Evolutionary conservation across 2,888 invertebrate genomes (phyloP).

Genomic region (Frankliniella intonsa): DNA sequence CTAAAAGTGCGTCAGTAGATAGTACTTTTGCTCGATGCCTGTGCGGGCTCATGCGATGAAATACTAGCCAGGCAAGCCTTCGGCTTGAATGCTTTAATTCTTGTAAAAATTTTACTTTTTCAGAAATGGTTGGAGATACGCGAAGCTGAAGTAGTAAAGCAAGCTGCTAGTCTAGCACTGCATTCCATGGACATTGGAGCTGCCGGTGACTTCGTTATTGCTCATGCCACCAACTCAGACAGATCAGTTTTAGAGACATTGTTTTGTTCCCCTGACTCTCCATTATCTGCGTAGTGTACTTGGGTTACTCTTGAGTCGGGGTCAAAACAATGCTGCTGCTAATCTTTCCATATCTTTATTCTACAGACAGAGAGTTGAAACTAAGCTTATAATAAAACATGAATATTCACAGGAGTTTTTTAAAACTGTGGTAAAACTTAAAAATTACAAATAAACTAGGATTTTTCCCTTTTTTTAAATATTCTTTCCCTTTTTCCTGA

Average conservation of each 20-base stretch:
- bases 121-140: background rate
- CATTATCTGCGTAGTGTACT: too few relatives aligned
- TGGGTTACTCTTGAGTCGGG: too few relatives aligned
- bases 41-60: background rate
- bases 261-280: too few relatives aligned
- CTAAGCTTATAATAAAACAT: background rate
- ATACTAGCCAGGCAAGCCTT: background rate
- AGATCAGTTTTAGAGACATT: too few relatives aligned
- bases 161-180: background rate
- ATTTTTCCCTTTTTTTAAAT: conserved; percentile 83
- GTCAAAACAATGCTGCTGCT: too few relatives aligned
- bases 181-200: background rate
- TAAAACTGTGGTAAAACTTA: too few relatives aligned
- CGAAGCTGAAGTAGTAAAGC: background rate
- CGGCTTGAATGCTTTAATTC: background rate
- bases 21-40: background rate
- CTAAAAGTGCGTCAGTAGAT: background rate
- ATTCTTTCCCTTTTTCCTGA: conserved; percentile 74
- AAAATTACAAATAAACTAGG: conserved; percentile 34
- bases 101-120: background rate
- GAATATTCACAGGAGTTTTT: background rate
- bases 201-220: background rate
- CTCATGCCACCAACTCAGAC: background rate
- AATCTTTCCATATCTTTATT: background rate
- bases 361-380: background rate